phyloP scores from a whole-genome alignment of 2,888 invertebrate species.

The Entomobrya proxima region DNA sequence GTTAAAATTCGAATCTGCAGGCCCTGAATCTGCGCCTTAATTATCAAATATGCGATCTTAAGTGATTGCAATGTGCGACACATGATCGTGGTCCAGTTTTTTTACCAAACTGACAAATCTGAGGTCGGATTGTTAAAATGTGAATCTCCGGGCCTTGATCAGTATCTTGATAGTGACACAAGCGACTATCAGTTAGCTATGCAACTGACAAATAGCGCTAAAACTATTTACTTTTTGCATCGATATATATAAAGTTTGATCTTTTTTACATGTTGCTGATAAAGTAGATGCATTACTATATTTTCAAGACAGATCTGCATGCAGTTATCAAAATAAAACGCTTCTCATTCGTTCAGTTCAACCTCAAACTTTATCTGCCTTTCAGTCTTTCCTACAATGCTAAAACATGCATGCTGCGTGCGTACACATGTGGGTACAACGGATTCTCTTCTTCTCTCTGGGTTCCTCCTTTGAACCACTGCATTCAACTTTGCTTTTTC shows the following conservation, averaged over 20 bases:
- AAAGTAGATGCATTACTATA: neutral
- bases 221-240: neutral
- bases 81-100: too few relatives aligned
- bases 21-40: neutral
- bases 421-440: neutral
- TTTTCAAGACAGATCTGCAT: constrained; percentile 32
- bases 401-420: neutral
- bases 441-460: neutral
- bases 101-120: too few relatives aligned
- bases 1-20: too few relatives aligned
- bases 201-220: neutral
- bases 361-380: constrained; percentile 23
- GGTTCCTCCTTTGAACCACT: constrained; percentile 1
- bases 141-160: too few relatives aligned
- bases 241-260: neutral
- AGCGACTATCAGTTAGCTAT: too few relatives aligned
- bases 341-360: constrained; percentile 9
- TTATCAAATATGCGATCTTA: too few relatives aligned
- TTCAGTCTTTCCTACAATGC: neutral
- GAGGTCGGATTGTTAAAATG: too few relatives aligned
- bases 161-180: too few relatives aligned
- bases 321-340: constrained; percentile 41
- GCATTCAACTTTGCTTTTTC: neutral
- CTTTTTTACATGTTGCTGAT: neutral
- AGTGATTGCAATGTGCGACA: too few relatives aligned